Percentiles rank a stretch among this genome's conserved stretches.
phyloP scores from a whole-genome alignment of 2,888 invertebrate genomes.

The Torymus texanus region DNA sequence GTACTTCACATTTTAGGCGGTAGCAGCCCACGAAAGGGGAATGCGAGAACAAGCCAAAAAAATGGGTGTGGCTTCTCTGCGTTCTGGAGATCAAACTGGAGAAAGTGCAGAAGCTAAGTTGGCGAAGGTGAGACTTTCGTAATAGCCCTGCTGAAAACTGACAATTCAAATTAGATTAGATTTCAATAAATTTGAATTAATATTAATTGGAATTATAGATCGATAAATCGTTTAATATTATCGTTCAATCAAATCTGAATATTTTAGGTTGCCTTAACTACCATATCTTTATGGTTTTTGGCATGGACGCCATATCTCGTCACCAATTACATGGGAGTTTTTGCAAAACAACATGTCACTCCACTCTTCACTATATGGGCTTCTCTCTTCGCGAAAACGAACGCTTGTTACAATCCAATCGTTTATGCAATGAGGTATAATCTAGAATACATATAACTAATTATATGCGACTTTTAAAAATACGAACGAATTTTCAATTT shows the following conservation, averaged over 20 bases:
- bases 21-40: conserved; percentile 77
- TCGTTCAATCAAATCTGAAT: too few relatives aligned
- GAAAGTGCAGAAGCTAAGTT: conserved; percentile 78
- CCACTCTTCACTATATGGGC: conserved; percentile 92
- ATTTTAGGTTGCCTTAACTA: conserved; percentile 78
- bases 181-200: not conserved
- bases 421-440: conserved; percentile 77
- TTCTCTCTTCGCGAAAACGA: conserved; percentile 86
- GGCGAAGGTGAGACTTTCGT: conserved; percentile 75
- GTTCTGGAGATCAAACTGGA: conserved; percentile 77
- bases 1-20: conserved; percentile 72
- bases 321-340: conserved; percentile 88
- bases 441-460: not conserved
- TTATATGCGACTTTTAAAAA: too few relatives aligned
- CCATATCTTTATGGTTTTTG: conserved; percentile 80
- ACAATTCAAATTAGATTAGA: too few relatives aligned
- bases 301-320: conserved; percentile 84
- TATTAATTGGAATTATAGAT: not conserved
- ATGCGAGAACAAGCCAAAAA: conserved; percentile 81
- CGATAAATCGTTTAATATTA: not conserved
- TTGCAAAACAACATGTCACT: conserved; percentile 83
- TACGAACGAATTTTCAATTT: too few relatives aligned
- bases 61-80: conserved; percentile 80
- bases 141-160: too few relatives aligned
- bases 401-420: conserved; percentile 77